A percentile compares a stretch with the other conserved stretches of the same genome.
Conservation (phyloP, 2,113 vertebrate species). For the Amphilophus citrinellus region DNA sequence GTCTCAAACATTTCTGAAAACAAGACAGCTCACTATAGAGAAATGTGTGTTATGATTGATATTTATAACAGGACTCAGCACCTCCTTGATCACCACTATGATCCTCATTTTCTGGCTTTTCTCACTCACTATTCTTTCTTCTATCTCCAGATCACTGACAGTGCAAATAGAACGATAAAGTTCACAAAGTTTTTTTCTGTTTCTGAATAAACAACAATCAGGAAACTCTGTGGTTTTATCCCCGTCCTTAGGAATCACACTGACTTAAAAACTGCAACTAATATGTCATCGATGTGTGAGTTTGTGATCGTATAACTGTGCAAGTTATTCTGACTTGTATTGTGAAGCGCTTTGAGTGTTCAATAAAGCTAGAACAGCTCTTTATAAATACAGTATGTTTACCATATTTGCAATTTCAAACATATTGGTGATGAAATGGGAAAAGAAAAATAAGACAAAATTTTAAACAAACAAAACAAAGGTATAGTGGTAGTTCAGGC, state of each 20-base stretch:
- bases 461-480: background rate
- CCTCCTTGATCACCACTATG: background rate
- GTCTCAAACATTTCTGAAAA: background rate
- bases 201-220: background rate
- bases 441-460: background rate
- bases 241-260: background rate
- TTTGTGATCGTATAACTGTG: background rate
- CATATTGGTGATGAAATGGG: background rate
- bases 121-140: background rate
- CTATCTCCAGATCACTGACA: background rate
- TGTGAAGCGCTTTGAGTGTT: background rate
- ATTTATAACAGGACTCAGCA: background rate
- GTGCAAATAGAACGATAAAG: background rate
- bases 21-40: background rate
- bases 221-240: background rate
- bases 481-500: background rate
- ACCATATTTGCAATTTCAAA: background rate
- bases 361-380: background rate
- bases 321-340: background rate
- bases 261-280: background rate
- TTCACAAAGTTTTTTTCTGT: background rate
- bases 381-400: background rate
- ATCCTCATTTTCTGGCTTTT: background rate
- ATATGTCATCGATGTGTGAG: background rate
- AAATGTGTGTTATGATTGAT: background rate